These are phyloP conservation scores for Bradypodion pumilum DNA, from an alignment of 2,797 vertebrate genomes.

Conservation along the genomic window DNA sequence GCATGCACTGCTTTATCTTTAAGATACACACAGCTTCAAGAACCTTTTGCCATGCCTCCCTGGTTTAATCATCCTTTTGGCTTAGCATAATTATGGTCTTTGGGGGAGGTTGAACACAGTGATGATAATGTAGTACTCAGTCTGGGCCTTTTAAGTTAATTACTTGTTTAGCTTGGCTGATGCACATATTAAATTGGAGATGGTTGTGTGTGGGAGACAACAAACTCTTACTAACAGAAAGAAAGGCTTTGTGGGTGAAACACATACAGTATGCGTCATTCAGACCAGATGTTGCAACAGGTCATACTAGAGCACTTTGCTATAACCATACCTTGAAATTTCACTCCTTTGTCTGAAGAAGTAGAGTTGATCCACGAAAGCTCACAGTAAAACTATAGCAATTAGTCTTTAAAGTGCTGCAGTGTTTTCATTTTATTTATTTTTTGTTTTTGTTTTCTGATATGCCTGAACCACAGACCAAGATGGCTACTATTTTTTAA, in stretches of 20 bases:
- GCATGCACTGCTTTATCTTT: conserved; percentile 9
- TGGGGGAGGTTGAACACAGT: conserved; percentile 25
- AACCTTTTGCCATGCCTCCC: conserved; percentile 13
- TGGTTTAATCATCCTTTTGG: conserved; percentile 28
- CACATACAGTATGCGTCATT: conserved; percentile 33
- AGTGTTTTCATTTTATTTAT: too few species aligned
- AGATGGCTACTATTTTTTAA: too few species aligned
- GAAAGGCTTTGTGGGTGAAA: conserved; percentile 27
- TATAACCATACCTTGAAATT: too few species aligned
- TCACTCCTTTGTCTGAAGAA: too few species aligned
- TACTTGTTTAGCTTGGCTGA: conserved; percentile 45
- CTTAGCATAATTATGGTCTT: conserved; percentile 33
- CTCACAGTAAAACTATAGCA: too few species aligned
- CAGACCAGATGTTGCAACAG: conserved; percentile 17
- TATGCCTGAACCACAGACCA: too few species aligned
- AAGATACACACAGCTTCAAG: background rate
- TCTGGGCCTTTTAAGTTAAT: conserved; percentile 30
- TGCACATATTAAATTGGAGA: conserved; percentile 26
- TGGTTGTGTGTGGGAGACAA: background rate
- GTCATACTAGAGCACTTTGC: background rate
- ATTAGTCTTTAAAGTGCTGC: too few species aligned
- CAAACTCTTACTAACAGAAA: conserved; percentile 29
- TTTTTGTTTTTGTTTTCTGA: too few species aligned
- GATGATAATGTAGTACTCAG: conserved; percentile 31
- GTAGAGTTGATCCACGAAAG: too few species aligned